These are phyloP conservation scores for roundworm (Caenorhabditis elegans) DNA, from an alignment of 1,140 invertebrate genomes.

Conservation along the genomic window DNA sequence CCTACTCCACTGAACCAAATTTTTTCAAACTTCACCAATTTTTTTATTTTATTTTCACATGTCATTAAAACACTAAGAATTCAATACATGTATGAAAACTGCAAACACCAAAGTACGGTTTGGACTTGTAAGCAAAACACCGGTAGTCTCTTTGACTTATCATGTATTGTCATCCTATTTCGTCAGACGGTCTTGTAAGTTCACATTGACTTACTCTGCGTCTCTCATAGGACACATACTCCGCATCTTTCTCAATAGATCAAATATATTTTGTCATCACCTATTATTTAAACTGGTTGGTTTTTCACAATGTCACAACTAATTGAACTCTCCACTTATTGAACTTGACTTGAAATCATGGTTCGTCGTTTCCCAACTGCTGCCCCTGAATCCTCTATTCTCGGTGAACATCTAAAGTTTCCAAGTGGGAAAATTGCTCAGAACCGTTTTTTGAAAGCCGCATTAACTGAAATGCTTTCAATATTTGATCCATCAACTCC, in stretches of 20 bases:
- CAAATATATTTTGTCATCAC: background rate
- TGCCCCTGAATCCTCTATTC: background rate
- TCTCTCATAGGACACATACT: no score
- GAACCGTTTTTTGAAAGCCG: conserved; percentile 50
- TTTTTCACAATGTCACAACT: no score
- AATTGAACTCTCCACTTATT: no score
- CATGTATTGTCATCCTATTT: background rate
- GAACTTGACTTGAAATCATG: conserved; percentile 44
- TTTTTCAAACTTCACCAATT: no score
- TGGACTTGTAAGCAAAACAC: conserved; percentile 16
- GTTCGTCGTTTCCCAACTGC: background rate
- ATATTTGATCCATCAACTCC: conserved; percentile 11
- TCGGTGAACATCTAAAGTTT: conserved; percentile 24
- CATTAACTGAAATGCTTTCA: conserved; percentile 49
- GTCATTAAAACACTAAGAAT: no score
- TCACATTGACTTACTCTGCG: no score
- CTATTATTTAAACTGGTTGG: background rate
- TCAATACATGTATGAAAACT: no score
- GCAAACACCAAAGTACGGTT: conserved; percentile 6
- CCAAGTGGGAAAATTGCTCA: conserved; percentile 30
- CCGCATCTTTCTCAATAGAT: background rate
- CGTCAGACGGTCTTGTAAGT: background rate
- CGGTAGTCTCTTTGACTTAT: background rate
- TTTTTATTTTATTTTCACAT: no score
- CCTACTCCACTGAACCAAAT: no score